Evolutionary conservation across 2,888 invertebrate genomes (phyloP).

Genomic region (Pandemis cinnamomeana): DNA sequence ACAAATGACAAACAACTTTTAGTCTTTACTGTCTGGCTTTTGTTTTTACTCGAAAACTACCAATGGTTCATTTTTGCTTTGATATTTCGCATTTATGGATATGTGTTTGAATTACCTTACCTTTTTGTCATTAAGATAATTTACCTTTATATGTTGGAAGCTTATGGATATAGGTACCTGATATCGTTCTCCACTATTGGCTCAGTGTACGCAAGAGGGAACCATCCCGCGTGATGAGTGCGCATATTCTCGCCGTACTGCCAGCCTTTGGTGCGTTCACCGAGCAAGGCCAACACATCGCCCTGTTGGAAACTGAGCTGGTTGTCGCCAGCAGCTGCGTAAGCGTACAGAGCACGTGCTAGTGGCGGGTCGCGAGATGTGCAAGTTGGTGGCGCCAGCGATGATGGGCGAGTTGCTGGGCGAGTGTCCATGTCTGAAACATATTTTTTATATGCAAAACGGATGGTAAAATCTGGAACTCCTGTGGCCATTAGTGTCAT

Average conservation of each 20-base stretch:
- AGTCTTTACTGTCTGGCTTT: background rate
- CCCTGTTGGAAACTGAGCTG: constrained; percentile 96
- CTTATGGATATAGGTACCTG: constrained; percentile 69
- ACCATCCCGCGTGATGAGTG: constrained; percentile 97
- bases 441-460: constrained; percentile 9
- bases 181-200: constrained; percentile 87
- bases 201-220: constrained; percentile 97
- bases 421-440: constrained; percentile 67
- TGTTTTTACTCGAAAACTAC: no score
- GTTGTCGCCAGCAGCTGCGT: constrained; percentile 94
- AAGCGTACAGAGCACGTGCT: constrained; percentile 94
- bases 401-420: constrained; percentile 85
- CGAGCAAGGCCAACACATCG: constrained; percentile 94
- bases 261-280: constrained; percentile 97
- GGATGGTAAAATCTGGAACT: no score
- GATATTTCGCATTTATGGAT: no score
- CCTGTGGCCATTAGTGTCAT: no score
- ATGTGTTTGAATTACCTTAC: no score
- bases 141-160: no score
- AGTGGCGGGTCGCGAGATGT: constrained; percentile 88
- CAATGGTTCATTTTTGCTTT: no score
- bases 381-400: constrained; percentile 85
- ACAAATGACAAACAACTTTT: background rate
- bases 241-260: constrained; percentile 97
- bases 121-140: no score